phyloP scores from a whole-genome alignment of 53 echinoderm and acorn worm genomes.

The Mesocentrotus franciscanus region DNA sequence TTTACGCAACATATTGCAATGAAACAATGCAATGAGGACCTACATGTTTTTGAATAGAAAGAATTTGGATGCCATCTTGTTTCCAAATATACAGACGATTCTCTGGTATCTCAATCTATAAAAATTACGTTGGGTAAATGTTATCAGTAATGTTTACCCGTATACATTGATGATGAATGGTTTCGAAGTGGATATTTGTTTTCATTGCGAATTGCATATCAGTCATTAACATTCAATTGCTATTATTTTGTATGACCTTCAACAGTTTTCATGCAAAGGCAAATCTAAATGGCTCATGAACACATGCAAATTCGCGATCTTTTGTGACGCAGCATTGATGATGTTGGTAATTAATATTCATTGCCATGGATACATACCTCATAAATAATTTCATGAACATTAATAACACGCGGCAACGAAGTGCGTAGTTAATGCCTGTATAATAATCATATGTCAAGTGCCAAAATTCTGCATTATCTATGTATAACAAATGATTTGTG shows the following conservation, averaged over 20 bases:
- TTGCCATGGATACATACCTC: neutral
- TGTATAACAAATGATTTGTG: neutral
- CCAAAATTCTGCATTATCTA: neutral
- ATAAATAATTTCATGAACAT: slow-evolving; percentile 21
- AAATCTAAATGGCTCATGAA: neutral
- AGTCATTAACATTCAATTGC: neutral
- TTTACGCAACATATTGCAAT: too few species aligned
- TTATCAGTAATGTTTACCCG: too few species aligned
- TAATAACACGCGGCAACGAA: neutral
- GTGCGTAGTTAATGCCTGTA: neutral
- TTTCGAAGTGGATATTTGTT: neutral
- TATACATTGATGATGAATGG: too few species aligned
- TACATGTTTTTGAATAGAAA: too few species aligned
- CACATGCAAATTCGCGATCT: neutral
- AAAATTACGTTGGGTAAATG: too few species aligned
- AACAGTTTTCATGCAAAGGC: neutral
- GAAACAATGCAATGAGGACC: too few species aligned
- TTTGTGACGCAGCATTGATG: neutral
- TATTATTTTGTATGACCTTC: neutral
- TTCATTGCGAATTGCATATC: neutral
- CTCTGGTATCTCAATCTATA: too few species aligned
- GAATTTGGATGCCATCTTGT: too few species aligned
- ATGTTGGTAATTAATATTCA: neutral
- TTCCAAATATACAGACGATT: too few species aligned
- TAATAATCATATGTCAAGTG: neutral